Evolutionary conservation across 2,888 invertebrate species (phyloP).

Genomic region (Acanthosepion pharaonis): DNA sequence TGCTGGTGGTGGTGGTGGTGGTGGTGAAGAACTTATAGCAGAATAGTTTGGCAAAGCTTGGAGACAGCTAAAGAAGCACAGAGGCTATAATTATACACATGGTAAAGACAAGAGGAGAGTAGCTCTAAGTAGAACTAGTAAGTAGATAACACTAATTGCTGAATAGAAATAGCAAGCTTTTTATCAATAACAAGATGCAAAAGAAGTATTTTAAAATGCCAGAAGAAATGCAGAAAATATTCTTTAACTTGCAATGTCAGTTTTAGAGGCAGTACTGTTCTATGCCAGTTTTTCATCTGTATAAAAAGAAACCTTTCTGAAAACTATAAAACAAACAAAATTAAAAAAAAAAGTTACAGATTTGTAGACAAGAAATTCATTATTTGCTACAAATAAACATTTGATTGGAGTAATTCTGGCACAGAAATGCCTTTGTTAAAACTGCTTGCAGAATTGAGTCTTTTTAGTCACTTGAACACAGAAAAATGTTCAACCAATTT

Average conservation of each 20-base stretch:
- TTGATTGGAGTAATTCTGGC: no score
- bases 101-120: not conserved
- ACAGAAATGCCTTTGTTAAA: no score
- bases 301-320: no score
- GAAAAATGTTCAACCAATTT: no score
- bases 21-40: not conserved
- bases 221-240: not conserved
- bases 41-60: constrained; percentile 18
- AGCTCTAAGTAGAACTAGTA: not conserved
- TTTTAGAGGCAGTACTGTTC: not conserved
- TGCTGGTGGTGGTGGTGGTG: not conserved
- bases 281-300: not conserved
- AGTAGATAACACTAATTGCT: constrained; percentile 13
- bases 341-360: no score
- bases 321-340: no score
- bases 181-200: constrained; percentile 16
- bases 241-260: not conserved
- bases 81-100: not conserved
- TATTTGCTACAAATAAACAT: no score
- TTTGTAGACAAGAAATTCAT: no score
- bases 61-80: not conserved
- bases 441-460: no score
- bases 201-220: not conserved
- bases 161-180: not conserved
- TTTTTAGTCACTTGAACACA: no score